Evolutionary conservation across 2,113 vertebrate genomes (phyloP).

Genomic region (Ovis canadensis): DNA sequence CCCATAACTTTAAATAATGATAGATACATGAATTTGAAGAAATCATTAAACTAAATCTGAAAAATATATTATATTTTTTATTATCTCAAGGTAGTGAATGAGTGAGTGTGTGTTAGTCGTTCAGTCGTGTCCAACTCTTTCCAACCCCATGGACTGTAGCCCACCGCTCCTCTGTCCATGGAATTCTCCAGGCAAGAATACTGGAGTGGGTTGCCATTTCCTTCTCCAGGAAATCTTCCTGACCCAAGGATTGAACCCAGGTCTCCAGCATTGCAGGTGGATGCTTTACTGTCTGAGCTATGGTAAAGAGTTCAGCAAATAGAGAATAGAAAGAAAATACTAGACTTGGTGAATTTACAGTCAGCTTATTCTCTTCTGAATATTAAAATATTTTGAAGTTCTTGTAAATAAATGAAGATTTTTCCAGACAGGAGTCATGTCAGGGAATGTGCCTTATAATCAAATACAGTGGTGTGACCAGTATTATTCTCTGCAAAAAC

Average conservation of each 20-base stretch:
- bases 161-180: neutral
- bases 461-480: neutral
- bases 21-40: neutral
- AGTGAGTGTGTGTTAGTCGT: neutral
- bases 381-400: neutral
- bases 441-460: neutral
- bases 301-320: neutral
- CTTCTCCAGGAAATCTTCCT: neutral
- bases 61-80: neutral
- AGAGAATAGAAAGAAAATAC: neutral
- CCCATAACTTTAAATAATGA: neutral
- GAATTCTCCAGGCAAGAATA: neutral
- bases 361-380: neutral
- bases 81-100: neutral
- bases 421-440: neutral
- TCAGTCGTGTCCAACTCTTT: neutral
- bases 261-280: neutral
- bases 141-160: neutral
- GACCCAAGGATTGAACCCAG: accelerated
- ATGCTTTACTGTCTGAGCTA: neutral
- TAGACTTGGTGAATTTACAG: neutral
- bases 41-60: neutral
- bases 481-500: neutral
- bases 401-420: neutral
- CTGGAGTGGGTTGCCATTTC: neutral